Base-by-base conservation (phyloP, 2,888 invertebrate species). In the Tethea ocularis region DNA sequence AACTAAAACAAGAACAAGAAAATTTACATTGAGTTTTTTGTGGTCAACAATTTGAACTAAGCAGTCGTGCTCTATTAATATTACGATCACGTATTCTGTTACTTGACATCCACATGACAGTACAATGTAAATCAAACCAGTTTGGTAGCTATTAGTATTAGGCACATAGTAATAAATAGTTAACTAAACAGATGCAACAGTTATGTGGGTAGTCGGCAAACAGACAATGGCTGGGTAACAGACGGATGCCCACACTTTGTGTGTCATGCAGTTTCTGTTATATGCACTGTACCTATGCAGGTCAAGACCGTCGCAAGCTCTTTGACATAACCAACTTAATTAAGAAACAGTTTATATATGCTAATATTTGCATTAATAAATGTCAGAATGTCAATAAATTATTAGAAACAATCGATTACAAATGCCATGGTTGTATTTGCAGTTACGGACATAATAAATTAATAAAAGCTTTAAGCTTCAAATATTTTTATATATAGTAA, bases 241-340 rank as follows among this genome's bases (percentile, higher is more conserved):
- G 57, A 60, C 41, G 54, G 57, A 61, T 63, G 64, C 66, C 70
- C 66, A 71, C 73, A 68, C 64, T 20, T 20, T n/a, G 61, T 65
- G 60, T 58, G 63, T 63, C 63, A 62, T 36, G 20, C 26, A n/a
- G n/a, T 54, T 54, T 58, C 61, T 61, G 56, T 57, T 22, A 33
- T 58, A 67, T 71, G 63, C 57, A 67, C 68, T 22, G 23, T 58
- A n/a, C n/a, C n/a, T n/a, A 64, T 71, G 61, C 57, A 67, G 69
- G 71, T 72, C 74, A 74, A 71, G 72, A 63, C 29, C 63, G 51
- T 29, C 56, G 13, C 33, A 54, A 36, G 33, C 33, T 46, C 53
- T 57, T 61, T 61, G 53, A 60, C 59, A 58, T 24, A 51, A 54
- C 51, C 53, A n/a, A 23, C 36, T 33, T 51, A 54, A 60, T 38